A percentile compares a stretch with the other conserved stretches of the same genome.
Evolutionary conservation across 2,797 vertebrate genomes (phyloP).

Genomic region (Pteronotus mesoamericanus): DNA sequence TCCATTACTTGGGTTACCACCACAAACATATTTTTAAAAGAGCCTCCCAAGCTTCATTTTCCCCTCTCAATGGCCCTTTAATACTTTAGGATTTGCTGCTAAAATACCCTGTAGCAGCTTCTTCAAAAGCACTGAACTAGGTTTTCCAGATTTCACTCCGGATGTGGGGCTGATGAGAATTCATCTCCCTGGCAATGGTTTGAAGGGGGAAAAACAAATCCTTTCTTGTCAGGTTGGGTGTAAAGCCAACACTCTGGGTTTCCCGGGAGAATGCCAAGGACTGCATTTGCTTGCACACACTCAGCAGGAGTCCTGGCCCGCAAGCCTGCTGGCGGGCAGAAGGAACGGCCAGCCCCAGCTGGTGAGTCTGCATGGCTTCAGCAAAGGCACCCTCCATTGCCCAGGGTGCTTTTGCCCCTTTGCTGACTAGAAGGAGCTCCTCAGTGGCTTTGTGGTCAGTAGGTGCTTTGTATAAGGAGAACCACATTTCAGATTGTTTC

Average conservation of each 20-base stretch:
- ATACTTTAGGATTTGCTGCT: neutral
- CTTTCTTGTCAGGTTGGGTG: neutral
- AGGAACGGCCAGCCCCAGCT: neutral
- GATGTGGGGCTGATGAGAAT: neutral
- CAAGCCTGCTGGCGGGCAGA: neutral
- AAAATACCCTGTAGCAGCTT: neutral
- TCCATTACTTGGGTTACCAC: neutral
- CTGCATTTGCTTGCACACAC: slow-evolving; percentile 11
- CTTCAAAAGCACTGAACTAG: neutral
- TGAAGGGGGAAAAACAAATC: neutral
- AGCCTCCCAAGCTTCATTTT: neutral
- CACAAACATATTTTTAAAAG: neutral
- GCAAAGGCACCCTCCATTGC: neutral
- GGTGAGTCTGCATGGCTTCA: neutral
- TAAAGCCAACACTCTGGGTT: slow-evolving; percentile 36
- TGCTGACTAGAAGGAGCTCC: neutral
- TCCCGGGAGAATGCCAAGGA: neutral
- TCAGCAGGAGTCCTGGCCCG: slow-evolving; percentile 16
- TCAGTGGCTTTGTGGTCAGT: neutral
- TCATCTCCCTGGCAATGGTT: neutral
- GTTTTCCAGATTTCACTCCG: neutral
- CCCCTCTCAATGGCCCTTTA: neutral
- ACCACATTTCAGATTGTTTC: neutral
- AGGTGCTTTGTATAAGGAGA: neutral
- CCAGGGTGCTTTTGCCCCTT: neutral